Conservation (phyloP, 2,797 vertebrate species). For the Synaphobranchus kaupii region DNA sequence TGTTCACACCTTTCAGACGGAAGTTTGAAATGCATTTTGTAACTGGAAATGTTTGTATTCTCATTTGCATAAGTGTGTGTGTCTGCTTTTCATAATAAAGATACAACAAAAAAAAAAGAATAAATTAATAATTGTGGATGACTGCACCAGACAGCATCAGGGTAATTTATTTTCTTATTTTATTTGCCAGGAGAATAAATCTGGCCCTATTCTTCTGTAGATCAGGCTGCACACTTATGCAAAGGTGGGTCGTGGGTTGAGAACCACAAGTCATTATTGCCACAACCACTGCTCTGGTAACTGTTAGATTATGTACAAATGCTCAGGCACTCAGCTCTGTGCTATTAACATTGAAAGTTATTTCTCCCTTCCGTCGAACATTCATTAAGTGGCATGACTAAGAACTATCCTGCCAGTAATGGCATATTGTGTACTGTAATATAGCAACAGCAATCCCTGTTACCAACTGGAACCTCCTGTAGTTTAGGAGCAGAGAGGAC, state of each 20-base stretch:
- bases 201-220: neutral
- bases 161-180: neutral
- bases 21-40: neutral
- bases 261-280: neutral
- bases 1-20: neutral
- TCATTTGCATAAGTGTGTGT: neutral
- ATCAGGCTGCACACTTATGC: neutral
- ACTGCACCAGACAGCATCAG: neutral
- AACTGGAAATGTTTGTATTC: neutral
- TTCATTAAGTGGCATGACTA: conserved; percentile 1
- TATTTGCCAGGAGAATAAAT: neutral
- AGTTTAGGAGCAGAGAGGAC: neutral
- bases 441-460: neutral
- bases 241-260: neutral
- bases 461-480: neutral
- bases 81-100: neutral
- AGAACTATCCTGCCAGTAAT: neutral
- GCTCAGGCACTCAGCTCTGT: neutral
- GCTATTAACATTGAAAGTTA: neutral
- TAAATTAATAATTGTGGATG: neutral
- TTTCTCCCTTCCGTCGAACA: neutral
- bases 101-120: neutral
- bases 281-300: neutral
- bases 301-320: neutral
- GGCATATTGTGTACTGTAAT: neutral